phyloP scores from a whole-genome alignment of 2,888 invertebrate species.

The Stomorhina lunata region DNA sequence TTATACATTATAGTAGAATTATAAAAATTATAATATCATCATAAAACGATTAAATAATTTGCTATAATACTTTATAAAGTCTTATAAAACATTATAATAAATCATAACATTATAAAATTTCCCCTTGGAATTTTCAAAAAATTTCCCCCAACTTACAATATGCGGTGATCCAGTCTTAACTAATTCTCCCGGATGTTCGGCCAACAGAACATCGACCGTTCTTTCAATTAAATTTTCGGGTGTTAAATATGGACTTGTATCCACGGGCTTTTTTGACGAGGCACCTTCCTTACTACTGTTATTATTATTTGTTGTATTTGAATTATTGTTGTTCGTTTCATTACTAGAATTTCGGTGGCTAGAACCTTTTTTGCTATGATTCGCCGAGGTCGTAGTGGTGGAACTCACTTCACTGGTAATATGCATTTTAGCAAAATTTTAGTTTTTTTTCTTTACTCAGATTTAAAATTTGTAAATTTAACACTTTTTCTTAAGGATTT shows the following conservation, averaged over 20 bases:
- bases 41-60: too few relatives aligned
- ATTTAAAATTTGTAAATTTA: neutral
- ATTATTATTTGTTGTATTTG: slow-evolving; percentile 69
- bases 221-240: slow-evolving; percentile 91
- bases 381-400: slow-evolving; percentile 81
- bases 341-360: slow-evolving; percentile 52
- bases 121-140: neutral
- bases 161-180: slow-evolving; percentile 97
- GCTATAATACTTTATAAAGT: too few relatives aligned
- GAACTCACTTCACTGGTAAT: slow-evolving; percentile 89
- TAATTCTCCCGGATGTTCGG: slow-evolving; percentile 95
- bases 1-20: too few relatives aligned
- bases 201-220: slow-evolving; percentile 90
- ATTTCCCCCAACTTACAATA: slow-evolving; percentile 83
- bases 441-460: slow-evolving; percentile 10
- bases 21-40: too few relatives aligned
- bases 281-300: slow-evolving; percentile 72
- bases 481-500: neutral
- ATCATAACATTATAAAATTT: neutral
- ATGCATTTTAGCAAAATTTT: slow-evolving; percentile 83
- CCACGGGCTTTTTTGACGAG: slow-evolving; percentile 73
- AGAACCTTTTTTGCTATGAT: slow-evolving; percentile 61
- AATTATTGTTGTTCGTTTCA: slow-evolving; percentile 70
- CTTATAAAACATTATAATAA: too few relatives aligned
- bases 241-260: slow-evolving; percentile 82